Conservation (phyloP, 2,113 vertebrate genomes). For the Odontophorus gujanensis region DNA sequence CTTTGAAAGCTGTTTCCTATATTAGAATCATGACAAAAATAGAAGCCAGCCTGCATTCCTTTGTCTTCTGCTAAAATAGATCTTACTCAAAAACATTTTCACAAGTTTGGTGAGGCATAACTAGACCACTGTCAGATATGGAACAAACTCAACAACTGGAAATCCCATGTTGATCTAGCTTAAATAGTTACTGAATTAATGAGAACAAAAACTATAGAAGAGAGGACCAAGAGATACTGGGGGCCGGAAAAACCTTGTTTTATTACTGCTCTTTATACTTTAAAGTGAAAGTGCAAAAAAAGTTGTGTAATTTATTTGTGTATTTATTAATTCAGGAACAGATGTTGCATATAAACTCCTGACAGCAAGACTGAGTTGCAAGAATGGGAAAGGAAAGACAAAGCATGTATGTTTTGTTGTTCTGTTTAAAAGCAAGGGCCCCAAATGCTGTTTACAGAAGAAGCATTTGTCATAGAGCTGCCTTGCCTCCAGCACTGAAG, state of each 20-base stretch:
- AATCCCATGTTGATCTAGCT: background rate
- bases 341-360: background rate
- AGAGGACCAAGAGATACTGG: background rate
- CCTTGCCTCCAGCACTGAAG: background rate
- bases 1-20: constrained; percentile 69
- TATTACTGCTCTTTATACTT: background rate
- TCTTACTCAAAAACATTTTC: constrained; percentile 55
- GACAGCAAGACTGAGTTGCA: constrained; percentile 6
- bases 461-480: background rate
- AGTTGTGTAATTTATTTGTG: background rate
- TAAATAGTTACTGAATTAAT: background rate
- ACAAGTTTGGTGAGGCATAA: background rate
- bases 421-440: background rate
- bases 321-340: constrained; percentile 18
- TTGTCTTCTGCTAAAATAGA: constrained; percentile 67
- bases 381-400: background rate
- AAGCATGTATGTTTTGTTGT: background rate
- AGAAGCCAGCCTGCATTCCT: constrained; percentile 54
- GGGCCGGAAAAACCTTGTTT: background rate
- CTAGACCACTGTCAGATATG: constrained; percentile 7
- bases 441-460: background rate
- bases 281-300: background rate
- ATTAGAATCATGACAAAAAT: constrained; percentile 73
- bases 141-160: background rate
- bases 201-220: background rate